Evolutionary conservation across 2,888 invertebrate genomes (phyloP).

Genomic region (Drosophila mayaguana): DNA sequence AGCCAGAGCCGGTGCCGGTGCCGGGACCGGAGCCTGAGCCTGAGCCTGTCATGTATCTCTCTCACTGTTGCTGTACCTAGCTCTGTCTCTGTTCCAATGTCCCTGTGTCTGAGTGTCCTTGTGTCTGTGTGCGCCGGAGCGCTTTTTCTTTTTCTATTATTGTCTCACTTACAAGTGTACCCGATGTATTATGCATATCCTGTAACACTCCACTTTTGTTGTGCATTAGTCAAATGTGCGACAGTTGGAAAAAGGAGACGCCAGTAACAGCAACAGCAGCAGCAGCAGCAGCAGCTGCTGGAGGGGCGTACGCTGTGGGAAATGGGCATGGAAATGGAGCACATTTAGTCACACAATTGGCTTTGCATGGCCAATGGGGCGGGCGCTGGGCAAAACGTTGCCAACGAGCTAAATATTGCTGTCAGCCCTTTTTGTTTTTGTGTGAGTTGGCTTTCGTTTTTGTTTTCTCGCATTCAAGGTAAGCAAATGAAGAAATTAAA

Average conservation of each 20-base stretch:
- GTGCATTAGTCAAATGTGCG: constrained; percentile 82
- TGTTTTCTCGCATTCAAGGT: constrained; percentile 34
- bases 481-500: constrained; percentile 75
- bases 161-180: constrained; percentile 81
- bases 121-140: constrained; percentile 53
- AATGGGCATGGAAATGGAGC: constrained; percentile 62
- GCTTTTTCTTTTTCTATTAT: constrained; percentile 80
- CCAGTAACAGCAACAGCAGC: constrained; percentile 31
- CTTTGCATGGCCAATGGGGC: constrained; percentile 56
- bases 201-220: constrained; percentile 82
- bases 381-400: constrained; percentile 17
- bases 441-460: constrained; percentile 6
- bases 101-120: constrained; percentile 24
- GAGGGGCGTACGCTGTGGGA: constrained; percentile 10
- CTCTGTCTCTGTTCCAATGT: constrained; percentile 21
- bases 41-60: constrained; percentile 21
- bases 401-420: constrained; percentile 60
- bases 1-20: not conserved
- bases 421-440: constrained; percentile 42
- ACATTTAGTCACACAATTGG: constrained; percentile 76
- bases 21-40: not conserved
- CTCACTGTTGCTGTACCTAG: constrained; percentile 17
- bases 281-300: constrained; percentile 8
- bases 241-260: constrained; percentile 65
- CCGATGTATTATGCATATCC: constrained; percentile 82